Evolutionary conservation across 2,797 vertebrate genomes (phyloP).

Genomic region (Chaetophractus vellerosus): DNA sequence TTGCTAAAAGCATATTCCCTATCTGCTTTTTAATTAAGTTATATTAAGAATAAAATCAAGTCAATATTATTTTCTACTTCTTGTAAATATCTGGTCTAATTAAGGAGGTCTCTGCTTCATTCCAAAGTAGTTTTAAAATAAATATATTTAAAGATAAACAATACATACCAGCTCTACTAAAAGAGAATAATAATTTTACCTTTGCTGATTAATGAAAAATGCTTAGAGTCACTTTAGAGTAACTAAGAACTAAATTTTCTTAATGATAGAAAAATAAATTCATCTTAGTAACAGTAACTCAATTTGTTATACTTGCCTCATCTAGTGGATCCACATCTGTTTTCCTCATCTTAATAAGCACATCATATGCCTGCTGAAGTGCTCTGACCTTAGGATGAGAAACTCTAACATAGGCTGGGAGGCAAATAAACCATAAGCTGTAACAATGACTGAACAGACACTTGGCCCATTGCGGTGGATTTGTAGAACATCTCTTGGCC

Average conservation of each 20-base stretch:
- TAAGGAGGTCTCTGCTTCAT: conserved; percentile 35
- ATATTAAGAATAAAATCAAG: conserved; percentile 63
- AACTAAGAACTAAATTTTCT: conserved; percentile 52
- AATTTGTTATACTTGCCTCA: conserved; percentile 91
- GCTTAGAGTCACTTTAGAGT: conserved; percentile 5
- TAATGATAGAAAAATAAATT: conserved; percentile 55
- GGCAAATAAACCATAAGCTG: conserved; percentile 99
- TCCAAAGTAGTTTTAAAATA: conserved; percentile 64
- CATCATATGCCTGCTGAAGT: conserved; percentile 96
- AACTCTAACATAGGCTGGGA: conserved; percentile 94
- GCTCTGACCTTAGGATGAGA: conserved; percentile 95
- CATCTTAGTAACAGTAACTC: background rate
- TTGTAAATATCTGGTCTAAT: conserved; percentile 24
- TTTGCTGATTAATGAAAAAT: conserved; percentile 59
- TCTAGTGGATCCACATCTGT: conserved; percentile 96
- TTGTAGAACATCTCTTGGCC: conserved; percentile 95
- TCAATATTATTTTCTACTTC: conserved; percentile 39
- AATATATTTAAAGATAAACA: conserved; percentile 45
- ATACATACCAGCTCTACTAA: background rate
- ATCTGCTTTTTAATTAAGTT: conserved; percentile 52
- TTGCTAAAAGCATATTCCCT: background rate
- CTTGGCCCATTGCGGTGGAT: conserved; percentile 96
- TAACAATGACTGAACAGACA: conserved; percentile 98
- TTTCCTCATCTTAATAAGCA: conserved; percentile 97
- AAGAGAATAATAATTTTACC: conserved; percentile 34